Percentiles rank a stretch among this genome's conserved stretches.
Conservation (phyloP, 2,888 invertebrate genomes). For the Deroplatys truncata region DNA sequence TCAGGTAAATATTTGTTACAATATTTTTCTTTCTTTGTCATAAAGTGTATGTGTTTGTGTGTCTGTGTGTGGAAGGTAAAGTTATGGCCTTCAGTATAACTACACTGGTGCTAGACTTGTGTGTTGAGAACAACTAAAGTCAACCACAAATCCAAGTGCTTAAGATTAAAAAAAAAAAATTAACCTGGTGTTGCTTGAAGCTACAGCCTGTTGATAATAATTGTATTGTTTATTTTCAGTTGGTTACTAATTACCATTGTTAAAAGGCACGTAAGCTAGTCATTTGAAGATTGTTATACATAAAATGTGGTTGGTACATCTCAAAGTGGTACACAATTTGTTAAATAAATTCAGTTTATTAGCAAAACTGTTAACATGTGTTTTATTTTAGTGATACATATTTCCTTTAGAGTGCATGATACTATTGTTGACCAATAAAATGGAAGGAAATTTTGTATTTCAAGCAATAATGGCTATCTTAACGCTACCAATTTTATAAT, state of each 20-base stretch:
- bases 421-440: no score
- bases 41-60: neutral
- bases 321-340: neutral
- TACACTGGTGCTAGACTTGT: neutral
- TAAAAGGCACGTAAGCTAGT: neutral
- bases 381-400: neutral
- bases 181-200: neutral
- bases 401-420: no score
- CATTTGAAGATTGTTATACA: constrained; percentile 9
- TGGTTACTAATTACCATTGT: neutral
- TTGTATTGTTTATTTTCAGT: neutral
- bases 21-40: neutral
- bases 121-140: neutral
- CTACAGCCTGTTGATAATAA: neutral
- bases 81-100: neutral
- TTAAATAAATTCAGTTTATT: neutral
- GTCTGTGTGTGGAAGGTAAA: neutral
- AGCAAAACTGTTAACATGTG: neutral
- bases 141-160: neutral
- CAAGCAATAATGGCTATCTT: no score
- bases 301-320: neutral
- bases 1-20: neutral
- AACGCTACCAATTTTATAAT: no score
- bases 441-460: no score
- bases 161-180: neutral